phyloP scores from a whole-genome alignment of 2,113 vertebrate genomes.

The Perca flavescens region DNA sequence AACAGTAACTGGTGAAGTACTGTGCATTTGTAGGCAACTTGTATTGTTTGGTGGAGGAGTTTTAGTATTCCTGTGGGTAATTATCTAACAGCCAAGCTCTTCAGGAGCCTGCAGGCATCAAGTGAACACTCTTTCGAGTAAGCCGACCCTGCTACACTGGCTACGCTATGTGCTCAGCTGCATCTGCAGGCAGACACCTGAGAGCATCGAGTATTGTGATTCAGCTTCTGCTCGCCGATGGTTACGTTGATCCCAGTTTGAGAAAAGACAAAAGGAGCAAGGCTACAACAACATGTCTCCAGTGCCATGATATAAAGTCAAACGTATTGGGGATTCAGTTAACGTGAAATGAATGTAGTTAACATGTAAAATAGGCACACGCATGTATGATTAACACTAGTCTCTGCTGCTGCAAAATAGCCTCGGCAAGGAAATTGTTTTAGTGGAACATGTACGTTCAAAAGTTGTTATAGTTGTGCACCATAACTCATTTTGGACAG shows the following conservation, averaged over 20 bases:
- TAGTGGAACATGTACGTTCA: too few species aligned
- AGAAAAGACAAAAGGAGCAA: background rate
- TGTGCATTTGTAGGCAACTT: background rate
- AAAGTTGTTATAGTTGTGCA: too few species aligned
- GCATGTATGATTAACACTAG: background rate
- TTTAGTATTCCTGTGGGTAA: slow-evolving; percentile 55
- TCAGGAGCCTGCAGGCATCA: slow-evolving; percentile 40
- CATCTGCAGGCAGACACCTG: slow-evolving; percentile 39
- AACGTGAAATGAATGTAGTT: background rate
- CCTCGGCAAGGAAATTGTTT: too few species aligned
- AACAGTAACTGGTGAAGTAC: background rate
- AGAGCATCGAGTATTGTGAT: slow-evolving; percentile 4
- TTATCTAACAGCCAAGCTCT: slow-evolving; percentile 48
- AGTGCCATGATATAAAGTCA: background rate
- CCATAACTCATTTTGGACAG: too few species aligned
- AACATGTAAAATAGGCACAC: background rate
- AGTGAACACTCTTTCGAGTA: slow-evolving; percentile 43
- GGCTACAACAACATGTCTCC: background rate
- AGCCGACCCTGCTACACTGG: slow-evolving; percentile 26
- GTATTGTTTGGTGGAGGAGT: slow-evolving; percentile 6
- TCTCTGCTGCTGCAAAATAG: too few species aligned
- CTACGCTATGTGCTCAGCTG: slow-evolving; percentile 22
- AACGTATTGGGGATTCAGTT: background rate
- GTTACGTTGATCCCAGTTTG: background rate
- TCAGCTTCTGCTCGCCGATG: slow-evolving; percentile 10